Conservation (phyloP, 2,888 invertebrate genomes). For the Taenaris catops region DNA sequence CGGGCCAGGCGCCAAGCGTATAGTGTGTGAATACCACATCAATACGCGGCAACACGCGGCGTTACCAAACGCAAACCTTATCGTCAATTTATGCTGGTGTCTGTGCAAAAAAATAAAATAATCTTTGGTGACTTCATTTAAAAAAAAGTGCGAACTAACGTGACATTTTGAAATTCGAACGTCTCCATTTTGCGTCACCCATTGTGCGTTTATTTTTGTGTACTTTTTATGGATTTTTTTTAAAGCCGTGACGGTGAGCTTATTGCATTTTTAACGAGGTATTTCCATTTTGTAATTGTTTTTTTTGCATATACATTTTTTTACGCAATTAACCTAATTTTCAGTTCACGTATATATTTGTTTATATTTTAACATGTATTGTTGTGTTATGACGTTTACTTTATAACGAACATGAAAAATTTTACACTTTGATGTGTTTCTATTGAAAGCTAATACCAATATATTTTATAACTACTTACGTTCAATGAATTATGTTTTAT, state of each 20-base stretch:
- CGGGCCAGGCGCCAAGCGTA: constrained; percentile 41
- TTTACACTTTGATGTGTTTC: no score
- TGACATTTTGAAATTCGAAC: constrained; percentile 16
- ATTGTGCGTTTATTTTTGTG: constrained; percentile 24
- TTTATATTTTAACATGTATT: not conserved
- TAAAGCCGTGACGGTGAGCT: constrained; percentile 16
- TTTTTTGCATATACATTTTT: not conserved
- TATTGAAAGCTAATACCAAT: no score
- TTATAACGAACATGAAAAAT: no score
- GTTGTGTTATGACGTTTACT: no score
- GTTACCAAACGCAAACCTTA: constrained; percentile 1
- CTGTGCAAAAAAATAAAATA: constrained; percentile 7
- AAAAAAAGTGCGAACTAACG: constrained; percentile 15
- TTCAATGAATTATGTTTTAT: no score
- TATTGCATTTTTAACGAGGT: constrained; percentile 16
- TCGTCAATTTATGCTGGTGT: constrained; percentile 5
- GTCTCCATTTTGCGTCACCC: constrained; percentile 15
- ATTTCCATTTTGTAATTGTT: constrained; percentile 7
- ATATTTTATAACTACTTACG: no score
- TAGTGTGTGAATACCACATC: constrained; percentile 22
- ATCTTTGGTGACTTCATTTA: constrained; percentile 7
- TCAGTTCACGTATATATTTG: not conserved
- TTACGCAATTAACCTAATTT: not conserved
- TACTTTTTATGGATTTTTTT: constrained; percentile 28
- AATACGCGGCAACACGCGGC: constrained; percentile 4